Evolutionary conservation across 2,888 invertebrate species (phyloP), one percentile per base, ranked within the genome.

Genomic region (Gnatocerus cornutus): DNA sequence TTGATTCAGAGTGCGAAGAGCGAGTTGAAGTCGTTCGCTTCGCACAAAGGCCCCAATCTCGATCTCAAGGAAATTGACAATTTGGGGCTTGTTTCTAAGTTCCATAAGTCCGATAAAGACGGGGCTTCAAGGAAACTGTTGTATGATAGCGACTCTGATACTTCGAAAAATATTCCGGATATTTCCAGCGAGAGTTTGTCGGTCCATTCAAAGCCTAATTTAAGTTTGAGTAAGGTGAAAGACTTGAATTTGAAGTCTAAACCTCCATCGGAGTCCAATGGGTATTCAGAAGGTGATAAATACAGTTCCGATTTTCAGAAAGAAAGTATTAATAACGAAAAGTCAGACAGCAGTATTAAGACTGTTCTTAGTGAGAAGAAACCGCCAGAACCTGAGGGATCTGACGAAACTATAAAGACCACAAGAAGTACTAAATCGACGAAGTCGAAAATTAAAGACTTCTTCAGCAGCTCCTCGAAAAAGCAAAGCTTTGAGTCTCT

Each of bases 141-240:
- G 33, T 65, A 56, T 43, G 77, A 71, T 45, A 84, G 82, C 70
- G 84, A 83, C 72, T 84, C 84, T 3, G 85, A 85, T 74, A 85
- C 85, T 33, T 84, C 85, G 1, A 84, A 84, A 74, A 83, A 85
- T 73, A 84, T 85, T 73, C 84, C 85, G 4, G 84, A 84, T 53
- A 80, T 85, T 69, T 81, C 83, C 0, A 82, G 79, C 52, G 84
- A 84, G 74, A 81, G 80, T 70, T 76, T 75, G 76, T 48, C 68
- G 68, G 21, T 21, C 4, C 56, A 76, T 45, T 43, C 27, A 14
- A 41, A 73, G 56, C 43, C 58, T 43, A 7, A 52, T 43, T 8
- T 75, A 4, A 67, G 71, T 58, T 74, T 74, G n/a, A 72, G 73
- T 10, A 73, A 65, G 55, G 50, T 76, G 21, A 56, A 74, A 37